Base-by-base conservation (phyloP, 2,888 invertebrate species). In the Orchesellides sinensis region DNA sequence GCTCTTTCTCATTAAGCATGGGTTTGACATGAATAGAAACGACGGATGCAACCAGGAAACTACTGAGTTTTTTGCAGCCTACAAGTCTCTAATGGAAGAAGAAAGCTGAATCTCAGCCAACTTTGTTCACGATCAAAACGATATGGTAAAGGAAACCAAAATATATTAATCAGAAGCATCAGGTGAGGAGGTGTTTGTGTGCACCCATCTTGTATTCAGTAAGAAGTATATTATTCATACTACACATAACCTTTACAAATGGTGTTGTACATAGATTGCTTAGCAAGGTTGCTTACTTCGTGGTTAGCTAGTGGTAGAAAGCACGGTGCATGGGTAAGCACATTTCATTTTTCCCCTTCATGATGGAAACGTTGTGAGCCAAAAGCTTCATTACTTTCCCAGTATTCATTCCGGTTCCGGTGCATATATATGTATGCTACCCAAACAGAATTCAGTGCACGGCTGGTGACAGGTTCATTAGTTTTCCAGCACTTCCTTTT, bases 1-100 rank as follows among this genome's bases (percentile, higher is more conserved):
- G 74, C 74, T 35, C 27, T 65, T 74, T 74, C 65, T 74, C 74
- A 65, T 74, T 74, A 74, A 65, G 65, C 65, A n/a, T 74, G 74
- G 65, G 52, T 74, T 74, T 65, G 65, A 74, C 73, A 61, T 73
- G 73, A 73, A 73, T 49, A 61, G 49, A 29, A 21, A 35, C 14
- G 25, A 35, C 14, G 25, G 56, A 56, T 19, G 52, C 49, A 27
- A 40, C 19, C 17, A 8, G 12, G 21, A 2, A 40, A 47, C 8
- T 14, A 59, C 14, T 12, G 35, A 63, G 25, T 27, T 59, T 5
- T 32, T 8, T 49, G 49, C 52, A 61, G 32, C 32, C 49, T 49
- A 63, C 49, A 45, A 27, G 25, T 3, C 40, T 21, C 8, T 56
- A 54, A 23, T 21, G 47, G 1, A 45, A 27, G 23, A 32, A 54